Evolutionary conservation across 2,888 invertebrate species (phyloP), one percentile per base, ranked within the genome.

Genomic region (Oasisia sp.): DNA sequence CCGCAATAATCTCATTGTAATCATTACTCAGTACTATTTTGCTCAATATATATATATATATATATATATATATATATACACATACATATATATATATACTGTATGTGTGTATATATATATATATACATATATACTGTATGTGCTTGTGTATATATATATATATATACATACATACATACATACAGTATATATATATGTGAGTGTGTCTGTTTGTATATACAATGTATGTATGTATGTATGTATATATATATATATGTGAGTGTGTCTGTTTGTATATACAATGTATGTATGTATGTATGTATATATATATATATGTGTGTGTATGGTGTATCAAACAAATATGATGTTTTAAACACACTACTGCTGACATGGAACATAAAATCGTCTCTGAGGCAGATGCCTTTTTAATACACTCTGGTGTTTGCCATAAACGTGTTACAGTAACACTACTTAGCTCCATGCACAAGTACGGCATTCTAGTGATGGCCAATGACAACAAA

Each of bases 41-140:
- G 32, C 74, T 14, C 2, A 27, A 91, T 91, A 45, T 45, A 91
- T 7, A 91, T 45, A 91, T 45, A 50, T 91, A 91, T 91, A 91
- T 91, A 91, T 91, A 91, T 91, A 91, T 91, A 91, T 45, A 91
- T 91, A 91, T 91, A 91, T 91, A 91, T 38, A 91, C 0, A 38
- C 1, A n/a, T n/a, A n/a, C n/a, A n/a, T n/a, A n/a, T n/a, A n/a
- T n/a, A n/a, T n/a, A n/a, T n/a, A n/a, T n/a, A n/a, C n/a, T n/a
- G n/a, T n/a, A n/a, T n/a, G n/a, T n/a, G n/a, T n/a, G n/a, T n/a
- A n/a, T n/a, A n/a, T n/a, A n/a, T n/a, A n/a, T n/a, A n/a, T n/a
- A n/a, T n/a, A n/a, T n/a, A n/a, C n/a, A n/a, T n/a, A n/a, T n/a
- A n/a, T n/a, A n/a, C n/a, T n/a, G n/a, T n/a, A n/a, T n/a, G n/a